These are phyloP conservation scores for Podilymbus podiceps DNA, from an alignment of 2,113 vertebrate species.

Conservation along the genomic window DNA sequence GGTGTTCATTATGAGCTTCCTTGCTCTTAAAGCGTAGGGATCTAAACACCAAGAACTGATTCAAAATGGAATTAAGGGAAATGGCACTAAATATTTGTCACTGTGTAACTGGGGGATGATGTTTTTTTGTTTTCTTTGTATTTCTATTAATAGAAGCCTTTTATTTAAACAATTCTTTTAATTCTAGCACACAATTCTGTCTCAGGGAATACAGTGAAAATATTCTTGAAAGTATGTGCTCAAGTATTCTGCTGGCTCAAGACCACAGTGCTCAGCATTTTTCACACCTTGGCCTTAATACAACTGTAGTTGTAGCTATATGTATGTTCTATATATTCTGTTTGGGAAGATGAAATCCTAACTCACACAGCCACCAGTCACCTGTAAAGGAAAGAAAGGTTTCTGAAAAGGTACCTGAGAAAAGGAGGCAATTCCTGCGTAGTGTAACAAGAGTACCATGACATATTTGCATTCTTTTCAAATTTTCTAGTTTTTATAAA, in stretches of 20 bases:
- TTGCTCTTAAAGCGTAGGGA: background rate
- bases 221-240: background rate
- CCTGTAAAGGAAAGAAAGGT: background rate
- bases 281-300: background rate
- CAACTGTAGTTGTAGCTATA: background rate
- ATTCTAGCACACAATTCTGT: background rate
- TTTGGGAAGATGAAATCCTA: background rate
- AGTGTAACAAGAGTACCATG: background rate
- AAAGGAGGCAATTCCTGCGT: background rate
- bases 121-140: background rate
- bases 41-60: background rate
- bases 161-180: background rate
- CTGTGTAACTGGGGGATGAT: background rate
- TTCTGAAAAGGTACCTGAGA: background rate
- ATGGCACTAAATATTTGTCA: background rate
- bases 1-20: background rate
- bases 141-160: background rate
- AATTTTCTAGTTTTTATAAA: background rate
- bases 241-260: background rate
- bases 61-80: background rate
- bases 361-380: background rate
- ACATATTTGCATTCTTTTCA: background rate
- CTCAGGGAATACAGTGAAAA: background rate
- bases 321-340: rapidly evolving
- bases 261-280: background rate